Conservation (phyloP, 1,140 invertebrate genomes). For the Bathynomus jamesi region DNA sequence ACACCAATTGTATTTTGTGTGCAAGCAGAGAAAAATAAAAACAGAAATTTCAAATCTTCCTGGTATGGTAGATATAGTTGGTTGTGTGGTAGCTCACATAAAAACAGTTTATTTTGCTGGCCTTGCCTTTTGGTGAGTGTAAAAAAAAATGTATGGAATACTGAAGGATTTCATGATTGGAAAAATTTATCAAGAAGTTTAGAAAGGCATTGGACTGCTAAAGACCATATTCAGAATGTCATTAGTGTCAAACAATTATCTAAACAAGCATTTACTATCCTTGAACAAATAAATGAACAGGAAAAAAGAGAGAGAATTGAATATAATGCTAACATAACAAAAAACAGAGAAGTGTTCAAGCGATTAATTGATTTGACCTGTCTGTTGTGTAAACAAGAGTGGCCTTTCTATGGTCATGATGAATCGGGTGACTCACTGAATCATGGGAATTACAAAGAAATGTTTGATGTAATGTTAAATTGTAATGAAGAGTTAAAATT, state of each 20-base stretch:
- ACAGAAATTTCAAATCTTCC: background rate
- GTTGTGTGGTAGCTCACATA: slow-evolving; percentile 6
- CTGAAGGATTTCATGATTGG: background rate
- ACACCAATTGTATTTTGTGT: background rate
- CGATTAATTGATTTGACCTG: background rate
- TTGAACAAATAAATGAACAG: background rate
- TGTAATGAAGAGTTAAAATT: slow-evolving; percentile 9
- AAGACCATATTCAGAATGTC: background rate
- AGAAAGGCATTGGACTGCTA: background rate
- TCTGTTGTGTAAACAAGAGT: background rate
- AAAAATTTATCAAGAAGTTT: background rate
- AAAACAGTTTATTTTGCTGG: slow-evolving; percentile 12
- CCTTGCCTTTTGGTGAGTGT: slow-evolving; percentile 14
- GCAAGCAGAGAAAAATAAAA: background rate
- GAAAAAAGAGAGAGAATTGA: background rate
- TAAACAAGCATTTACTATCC: background rate
- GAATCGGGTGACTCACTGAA: slow-evolving; percentile 6
- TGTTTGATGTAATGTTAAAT: slow-evolving; percentile 1
- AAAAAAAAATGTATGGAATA: slow-evolving; percentile 5
- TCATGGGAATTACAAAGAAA: slow-evolving; percentile 14
- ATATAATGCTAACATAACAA: background rate
- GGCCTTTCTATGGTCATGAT: slow-evolving; percentile 8
- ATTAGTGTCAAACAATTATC: background rate
- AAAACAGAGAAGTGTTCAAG: background rate
- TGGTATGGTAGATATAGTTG: slow-evolving; percentile 14